Percentiles rank a stretch among this genome's conserved stretches.
Conservation (phyloP, 2,888 invertebrate species). For the Ennomos quercinarius region DNA sequence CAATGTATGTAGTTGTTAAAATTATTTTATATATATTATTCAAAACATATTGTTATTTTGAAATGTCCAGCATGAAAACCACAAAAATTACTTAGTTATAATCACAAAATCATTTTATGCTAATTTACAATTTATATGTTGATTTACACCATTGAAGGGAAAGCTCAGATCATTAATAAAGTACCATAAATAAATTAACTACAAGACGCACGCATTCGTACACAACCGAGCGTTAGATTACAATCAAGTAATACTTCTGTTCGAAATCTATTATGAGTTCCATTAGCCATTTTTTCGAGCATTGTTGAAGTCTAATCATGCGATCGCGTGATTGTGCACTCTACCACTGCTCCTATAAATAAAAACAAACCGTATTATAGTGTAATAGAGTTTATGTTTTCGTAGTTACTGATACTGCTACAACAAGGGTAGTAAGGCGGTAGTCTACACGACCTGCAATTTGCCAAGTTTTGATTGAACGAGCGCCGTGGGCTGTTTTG, state of each 20-base stretch:
- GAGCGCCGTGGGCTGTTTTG: slow-evolving; percentile 25
- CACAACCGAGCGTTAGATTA: slow-evolving; percentile 32
- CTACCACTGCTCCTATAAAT: slow-evolving; percentile 22
- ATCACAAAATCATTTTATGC: slow-evolving; percentile 17
- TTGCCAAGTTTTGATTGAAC: slow-evolving; percentile 46
- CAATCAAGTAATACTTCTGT: slow-evolving; percentile 49
- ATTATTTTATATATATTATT: no score
- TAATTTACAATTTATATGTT: slow-evolving; percentile 23
- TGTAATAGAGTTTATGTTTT: slow-evolving; percentile 6
- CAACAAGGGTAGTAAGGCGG: slow-evolving; percentile 29
- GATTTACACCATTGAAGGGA: slow-evolving; percentile 18
- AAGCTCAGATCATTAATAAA: slow-evolving; percentile 16
- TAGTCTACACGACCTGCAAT: slow-evolving; percentile 43
- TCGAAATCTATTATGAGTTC: slow-evolving; percentile 56
- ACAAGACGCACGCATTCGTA: slow-evolving; percentile 27
- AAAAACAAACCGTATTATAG: slow-evolving; percentile 9
- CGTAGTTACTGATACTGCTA: slow-evolving; percentile 6
- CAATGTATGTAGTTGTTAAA: no score
- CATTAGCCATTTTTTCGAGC: slow-evolving; percentile 51
- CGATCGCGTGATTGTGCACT: slow-evolving; percentile 44
- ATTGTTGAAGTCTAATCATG: slow-evolving; percentile 44
- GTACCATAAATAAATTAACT: slow-evolving; percentile 27
- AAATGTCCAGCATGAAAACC: no score
- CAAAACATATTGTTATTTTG: no score
- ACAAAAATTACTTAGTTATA: no score